Percentiles rank a stretch among this genome's conserved stretches.
phyloP scores from a whole-genome alignment of 2,888 invertebrate species.

The Entomobrya proxima region DNA sequence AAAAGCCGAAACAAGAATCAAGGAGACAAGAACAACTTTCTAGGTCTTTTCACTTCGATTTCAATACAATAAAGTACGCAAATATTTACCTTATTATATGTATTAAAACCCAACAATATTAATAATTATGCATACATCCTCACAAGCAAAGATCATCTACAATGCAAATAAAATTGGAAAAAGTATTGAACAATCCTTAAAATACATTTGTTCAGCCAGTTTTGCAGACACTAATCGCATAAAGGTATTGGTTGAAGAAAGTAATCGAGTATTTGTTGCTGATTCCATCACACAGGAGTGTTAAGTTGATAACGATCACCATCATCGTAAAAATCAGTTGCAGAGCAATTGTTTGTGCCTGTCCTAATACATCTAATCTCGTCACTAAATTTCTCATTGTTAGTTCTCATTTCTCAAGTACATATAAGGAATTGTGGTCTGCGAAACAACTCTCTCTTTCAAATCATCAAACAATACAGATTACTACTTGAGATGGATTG shows the following conservation, averaged over 20 bases:
- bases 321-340: slow-evolving; percentile 32
- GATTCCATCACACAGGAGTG: neutral
- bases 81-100: neutral
- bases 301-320: slow-evolving; percentile 30
- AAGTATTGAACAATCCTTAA: no score
- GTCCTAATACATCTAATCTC: neutral
- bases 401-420: slow-evolving; percentile 29
- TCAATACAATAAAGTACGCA: no score
- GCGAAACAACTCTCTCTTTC: slow-evolving; percentile 5
- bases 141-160: neutral
- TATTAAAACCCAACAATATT: neutral
- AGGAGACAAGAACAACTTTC: no score
- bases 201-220: no score
- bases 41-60: no score
- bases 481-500: slow-evolving; percentile 37
- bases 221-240: neutral
- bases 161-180: neutral
- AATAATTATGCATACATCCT: slow-evolving; percentile 3
- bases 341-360: slow-evolving; percentile 14
- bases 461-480: slow-evolving; percentile 42
- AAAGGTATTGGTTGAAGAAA: no score
- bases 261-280: slow-evolving; percentile 21
- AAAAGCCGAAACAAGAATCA: no score
- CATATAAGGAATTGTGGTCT: slow-evolving; percentile 10
- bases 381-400: slow-evolving; percentile 27